Evolutionary conservation across 2,888 invertebrate genomes (phyloP), one percentile per base, ranked within the genome.

Genomic region (Acanthosepion pharaonis): DNA sequence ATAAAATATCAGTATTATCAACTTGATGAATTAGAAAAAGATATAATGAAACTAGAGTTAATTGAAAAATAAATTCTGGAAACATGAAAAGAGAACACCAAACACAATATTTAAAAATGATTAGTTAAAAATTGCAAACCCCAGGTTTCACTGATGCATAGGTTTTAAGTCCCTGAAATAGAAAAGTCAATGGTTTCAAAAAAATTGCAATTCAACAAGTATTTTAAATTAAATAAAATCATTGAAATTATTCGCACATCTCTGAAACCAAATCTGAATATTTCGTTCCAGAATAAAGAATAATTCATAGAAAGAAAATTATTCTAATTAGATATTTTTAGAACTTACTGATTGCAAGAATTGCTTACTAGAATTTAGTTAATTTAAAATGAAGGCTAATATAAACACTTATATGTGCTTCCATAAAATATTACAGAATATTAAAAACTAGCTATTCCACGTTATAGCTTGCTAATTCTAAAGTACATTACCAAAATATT

Each of bases 121-220:
- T 49, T 49, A 53, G 92, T n/a, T 11, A 53, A 49, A 93, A 33
- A 94, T 55, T 78, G 49, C 94, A 48, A 59, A 94, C 64, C 94
- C 94, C 55, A 48, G 53, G 48, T 78, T 94, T 94, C 59, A 59
- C 94, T 48, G 94, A 94, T 55, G 59, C 33, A 23, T 94, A 78
- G 59, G 9, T 59, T 59, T 78, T 78, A 94, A 55, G 59, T 78
- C 48, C 78, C 78, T 94, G 94, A 48, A 94, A 94, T 78, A 59
- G 2, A 78, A 59, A 64, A 55, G 42, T 48, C 28, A 93, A 49
- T 93, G 18, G 11, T 48, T 11, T 78, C 11, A 78, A 28, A 78
- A 78, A 59, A 23, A 23, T 20, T 59, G 59, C 59, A 59, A 78
- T 15, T 78, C 28, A 23, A 64, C n/a, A 78, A n/a, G n/a, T 33